Conservation (phyloP, 2,888 invertebrate species). For the Platycheirus rosarum region DNA sequence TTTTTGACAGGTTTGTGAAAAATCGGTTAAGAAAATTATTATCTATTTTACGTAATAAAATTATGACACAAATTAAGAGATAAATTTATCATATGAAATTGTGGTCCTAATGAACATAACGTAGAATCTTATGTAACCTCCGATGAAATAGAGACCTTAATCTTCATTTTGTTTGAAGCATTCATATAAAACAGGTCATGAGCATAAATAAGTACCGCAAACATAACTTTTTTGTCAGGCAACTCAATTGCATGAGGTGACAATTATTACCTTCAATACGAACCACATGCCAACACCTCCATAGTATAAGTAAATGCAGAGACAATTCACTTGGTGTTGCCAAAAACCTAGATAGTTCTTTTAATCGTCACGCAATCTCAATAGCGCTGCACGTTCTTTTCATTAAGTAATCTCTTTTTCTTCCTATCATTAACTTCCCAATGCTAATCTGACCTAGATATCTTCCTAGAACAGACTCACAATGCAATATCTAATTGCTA, state of each 20-base stretch:
- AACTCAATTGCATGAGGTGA: conserved; percentile 17
- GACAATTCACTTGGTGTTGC: conserved; percentile 33
- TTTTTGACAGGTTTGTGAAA: no score
- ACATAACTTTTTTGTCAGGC: no score
- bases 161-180: no score
- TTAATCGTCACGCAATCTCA: conserved; percentile 62
- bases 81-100: no score
- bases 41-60: no score
- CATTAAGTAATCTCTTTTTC: conserved; percentile 58
- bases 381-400: conserved; percentile 59
- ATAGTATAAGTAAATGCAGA: conserved; percentile 3
- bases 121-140: no score
- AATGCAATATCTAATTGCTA: conserved; percentile 62
- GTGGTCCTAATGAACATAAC: no score
- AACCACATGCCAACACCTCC: conserved; percentile 2
- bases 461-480: conserved; percentile 41
- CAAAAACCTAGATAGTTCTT: conserved; percentile 55
- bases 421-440: conserved; percentile 66
- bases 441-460: conserved; percentile 71
- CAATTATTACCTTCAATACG: conserved; percentile 14
- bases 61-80: no score
- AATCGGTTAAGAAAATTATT: no score
- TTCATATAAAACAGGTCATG: neutral
- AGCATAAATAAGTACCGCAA: neutral
- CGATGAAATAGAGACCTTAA: no score